Evolutionary conservation across 2,888 invertebrate species (phyloP), one percentile per base, ranked within the genome.

Genomic region (Drosophila acutilabella): DNA sequence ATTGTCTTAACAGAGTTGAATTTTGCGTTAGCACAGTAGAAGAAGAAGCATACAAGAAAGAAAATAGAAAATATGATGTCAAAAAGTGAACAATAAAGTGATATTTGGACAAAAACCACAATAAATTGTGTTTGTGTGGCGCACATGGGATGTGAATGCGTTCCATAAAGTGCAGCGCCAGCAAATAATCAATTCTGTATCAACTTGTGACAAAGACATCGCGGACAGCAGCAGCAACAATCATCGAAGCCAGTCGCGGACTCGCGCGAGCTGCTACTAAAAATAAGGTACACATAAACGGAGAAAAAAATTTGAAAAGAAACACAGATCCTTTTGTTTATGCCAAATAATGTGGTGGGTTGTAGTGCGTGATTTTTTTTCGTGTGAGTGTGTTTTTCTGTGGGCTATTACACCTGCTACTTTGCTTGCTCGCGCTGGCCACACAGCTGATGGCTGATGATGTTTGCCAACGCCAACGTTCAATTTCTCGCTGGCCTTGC

Each of bases 1-100:
- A 14, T 45, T 41, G 36, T 50, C 23, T 58, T 62, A 75, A 54
- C 71, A 73, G 59, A 45, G 48, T 23, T 60, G 23, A 66, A 44
- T 60, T 65, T 57, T 5, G 73, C 60, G 60, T 72, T 65, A 72
- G 45, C 57, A 30, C 36, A 59, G 65, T 56, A 30, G 52, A 58
- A 65, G 64, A 64, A 74, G 74, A 71, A 74, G 74, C 56, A 74
- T 18, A 66, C 26, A 64, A 33, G 74, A 80, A 85, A 75, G 82
- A 85, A 81, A 81, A 81, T 81, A 81, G 79, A 81, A 81, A 81
- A 79, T 83, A 81, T 68, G 78, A 75, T 75, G 78, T 74, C 47
- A 80, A 80, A 73, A 81, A 78, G 68, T 69, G 72, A 68, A 78
- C 72, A 84, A 78, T 81, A 68, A 73, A 75, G 71, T 84, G 72